Evolutionary conservation across 2,113 vertebrate species (phyloP).

Genomic region (Coryphaenoides rupestris): DNA sequence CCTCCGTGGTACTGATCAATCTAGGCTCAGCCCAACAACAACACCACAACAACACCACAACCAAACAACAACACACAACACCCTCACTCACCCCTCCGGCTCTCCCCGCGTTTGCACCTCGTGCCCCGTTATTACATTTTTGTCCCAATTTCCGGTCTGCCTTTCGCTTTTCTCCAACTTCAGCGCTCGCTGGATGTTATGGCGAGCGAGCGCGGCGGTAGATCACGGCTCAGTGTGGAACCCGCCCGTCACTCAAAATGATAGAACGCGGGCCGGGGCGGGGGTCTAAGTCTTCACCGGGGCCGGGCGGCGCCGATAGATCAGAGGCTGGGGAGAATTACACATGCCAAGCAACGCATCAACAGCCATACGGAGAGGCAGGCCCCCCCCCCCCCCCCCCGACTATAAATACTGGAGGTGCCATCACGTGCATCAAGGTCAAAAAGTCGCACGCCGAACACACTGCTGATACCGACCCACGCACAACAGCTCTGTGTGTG

Average conservation of each 20-base stretch:
- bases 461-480: background rate
- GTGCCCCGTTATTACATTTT: constrained; percentile 26
- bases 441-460: constrained; percentile 9
- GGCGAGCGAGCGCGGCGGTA: constrained; percentile 7
- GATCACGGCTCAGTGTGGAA: constrained; percentile 17
- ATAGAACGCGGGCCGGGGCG: constrained; percentile 14
- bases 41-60: constrained; percentile 10
- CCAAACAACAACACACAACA: constrained; percentile 11
- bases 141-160: constrained; percentile 9
- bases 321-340: constrained; percentile 13
- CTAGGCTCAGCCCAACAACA: constrained; percentile 13
- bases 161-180: background rate
- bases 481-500: background rate
- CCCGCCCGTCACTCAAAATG: constrained; percentile 22
- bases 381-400: too few relatives aligned
- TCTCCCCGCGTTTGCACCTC: too few relatives aligned
- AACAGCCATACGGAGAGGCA: constrained; percentile 7
- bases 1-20: constrained; percentile 14
- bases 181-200: constrained; percentile 24
- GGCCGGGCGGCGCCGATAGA: constrained; percentile 10
- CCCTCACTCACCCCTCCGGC: too few relatives aligned
- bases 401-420: constrained; percentile 18
- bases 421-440: constrained; percentile 24
- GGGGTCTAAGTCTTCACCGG: constrained; percentile 12
- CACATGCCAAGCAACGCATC: constrained; percentile 22